Conservation (phyloP, 1,140 invertebrate species). For the Bombus turneri region DNA sequence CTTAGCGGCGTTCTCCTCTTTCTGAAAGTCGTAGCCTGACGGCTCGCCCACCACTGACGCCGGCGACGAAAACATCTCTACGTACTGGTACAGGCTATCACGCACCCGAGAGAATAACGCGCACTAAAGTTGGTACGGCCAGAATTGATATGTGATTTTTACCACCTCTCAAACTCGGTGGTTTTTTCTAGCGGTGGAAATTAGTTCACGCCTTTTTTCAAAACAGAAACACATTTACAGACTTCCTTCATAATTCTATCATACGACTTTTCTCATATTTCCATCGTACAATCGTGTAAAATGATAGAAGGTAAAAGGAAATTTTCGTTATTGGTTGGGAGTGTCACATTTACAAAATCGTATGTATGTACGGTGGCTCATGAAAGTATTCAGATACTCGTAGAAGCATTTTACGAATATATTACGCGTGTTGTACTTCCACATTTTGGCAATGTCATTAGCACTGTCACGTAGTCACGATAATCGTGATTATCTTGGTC, state of each 20-base stretch:
- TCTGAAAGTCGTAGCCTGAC: conserved; percentile 92
- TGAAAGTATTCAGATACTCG: not conserved
- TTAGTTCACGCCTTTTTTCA: not conserved
- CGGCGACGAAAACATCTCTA: conserved; percentile 84
- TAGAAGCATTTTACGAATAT: not conserved
- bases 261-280: not conserved
- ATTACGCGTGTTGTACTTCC: not conserved
- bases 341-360: not conserved
- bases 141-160: conserved; percentile 1
- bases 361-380: not conserved
- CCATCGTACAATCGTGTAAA: not conserved
- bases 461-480: not conserved
- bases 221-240: not conserved
- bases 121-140: conserved; percentile 13
- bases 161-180: not conserved
- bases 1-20: conserved; percentile 92
- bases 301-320: not conserved
- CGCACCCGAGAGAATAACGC: conserved; percentile 35
- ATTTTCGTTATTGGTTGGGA: not conserved
- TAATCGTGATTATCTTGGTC: not conserved
- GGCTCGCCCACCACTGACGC: conserved; percentile 84
- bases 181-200: not conserved
- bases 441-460: not conserved
- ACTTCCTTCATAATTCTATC: not conserved
- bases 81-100: conserved; percentile 36